Evolutionary conservation across 2,888 invertebrate species (phyloP).

Genomic region (Nephrotoma flavescens): DNA sequence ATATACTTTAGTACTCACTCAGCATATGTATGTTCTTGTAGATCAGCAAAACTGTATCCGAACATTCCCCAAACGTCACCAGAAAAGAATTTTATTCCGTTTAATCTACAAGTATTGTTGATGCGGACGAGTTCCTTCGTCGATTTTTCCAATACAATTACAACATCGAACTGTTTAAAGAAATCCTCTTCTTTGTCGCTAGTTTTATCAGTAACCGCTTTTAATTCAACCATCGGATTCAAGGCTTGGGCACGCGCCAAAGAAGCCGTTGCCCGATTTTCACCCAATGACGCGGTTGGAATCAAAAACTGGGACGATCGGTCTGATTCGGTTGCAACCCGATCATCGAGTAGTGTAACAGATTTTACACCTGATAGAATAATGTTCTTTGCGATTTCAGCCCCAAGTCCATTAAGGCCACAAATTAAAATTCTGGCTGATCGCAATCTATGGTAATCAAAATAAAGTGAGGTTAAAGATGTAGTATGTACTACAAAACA

Average conservation of each 20-base stretch:
- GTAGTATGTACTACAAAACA: neutral
- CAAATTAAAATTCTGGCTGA: constrained; percentile 75
- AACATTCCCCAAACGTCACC: constrained; percentile 89
- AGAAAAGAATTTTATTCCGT: constrained; percentile 68
- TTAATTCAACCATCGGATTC: constrained; percentile 87
- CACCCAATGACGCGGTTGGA: constrained; percentile 52
- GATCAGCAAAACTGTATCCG: constrained; percentile 82
- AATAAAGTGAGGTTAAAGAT: neutral
- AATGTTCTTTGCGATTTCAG: constrained; percentile 93
- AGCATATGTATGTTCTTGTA: constrained; percentile 65
- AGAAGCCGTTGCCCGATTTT: constrained; percentile 77
- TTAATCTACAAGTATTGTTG: constrained; percentile 58
- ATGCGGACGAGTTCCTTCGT: constrained; percentile 57
- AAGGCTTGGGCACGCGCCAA: constrained; percentile 62
- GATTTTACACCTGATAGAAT: constrained; percentile 86
- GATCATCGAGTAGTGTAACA: constrained; percentile 70
- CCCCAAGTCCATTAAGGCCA: constrained; percentile 79
- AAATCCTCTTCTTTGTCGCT: constrained; percentile 53
- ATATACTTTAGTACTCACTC: constrained; percentile 41
- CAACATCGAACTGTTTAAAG: constrained; percentile 65
- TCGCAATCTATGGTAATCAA: constrained; percentile 44
- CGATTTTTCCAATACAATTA: constrained; percentile 63
- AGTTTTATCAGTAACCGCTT: constrained; percentile 46
- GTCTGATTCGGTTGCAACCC: constrained; percentile 54
- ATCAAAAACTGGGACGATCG: constrained; percentile 73